These are phyloP conservation scores for Nephrotoma appendiculata DNA, from an alignment of 2,888 invertebrate species.

Conservation along the genomic window DNA sequence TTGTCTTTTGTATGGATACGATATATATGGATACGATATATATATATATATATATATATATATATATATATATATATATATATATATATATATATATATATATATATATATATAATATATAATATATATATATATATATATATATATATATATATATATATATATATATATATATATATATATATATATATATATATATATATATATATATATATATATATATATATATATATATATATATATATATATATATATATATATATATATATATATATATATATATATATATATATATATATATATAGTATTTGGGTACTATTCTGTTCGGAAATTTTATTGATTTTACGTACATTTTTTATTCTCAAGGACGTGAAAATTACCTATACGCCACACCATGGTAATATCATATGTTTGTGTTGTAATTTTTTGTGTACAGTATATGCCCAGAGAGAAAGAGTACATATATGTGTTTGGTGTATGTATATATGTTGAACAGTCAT, in stretches of 20 bases:
- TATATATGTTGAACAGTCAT: background rate
- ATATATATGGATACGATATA: background rate
- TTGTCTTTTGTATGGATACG: background rate
- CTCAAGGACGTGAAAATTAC: background rate
- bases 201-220: background rate
- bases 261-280: background rate
- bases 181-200: background rate
- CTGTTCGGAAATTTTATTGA: background rate
- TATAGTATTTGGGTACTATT: background rate
- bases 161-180: background rate
- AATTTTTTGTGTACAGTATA: background rate
- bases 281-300: background rate
- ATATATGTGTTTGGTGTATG: background rate
- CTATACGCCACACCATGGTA: background rate
- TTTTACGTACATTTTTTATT: background rate
- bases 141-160: background rate
- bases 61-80: background rate
- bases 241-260: background rate
- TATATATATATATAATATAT: too few relatives aligned
- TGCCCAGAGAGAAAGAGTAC: background rate
- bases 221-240: background rate
- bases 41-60: background rate
- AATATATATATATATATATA: background rate
- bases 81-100: background rate
- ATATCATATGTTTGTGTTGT: background rate